These are phyloP conservation scores for Clytia hemisphaerica DNA, from an alignment of 30 jellyfish, hydroid and myxozoan genomes.

Conservation along the genomic window DNA sequence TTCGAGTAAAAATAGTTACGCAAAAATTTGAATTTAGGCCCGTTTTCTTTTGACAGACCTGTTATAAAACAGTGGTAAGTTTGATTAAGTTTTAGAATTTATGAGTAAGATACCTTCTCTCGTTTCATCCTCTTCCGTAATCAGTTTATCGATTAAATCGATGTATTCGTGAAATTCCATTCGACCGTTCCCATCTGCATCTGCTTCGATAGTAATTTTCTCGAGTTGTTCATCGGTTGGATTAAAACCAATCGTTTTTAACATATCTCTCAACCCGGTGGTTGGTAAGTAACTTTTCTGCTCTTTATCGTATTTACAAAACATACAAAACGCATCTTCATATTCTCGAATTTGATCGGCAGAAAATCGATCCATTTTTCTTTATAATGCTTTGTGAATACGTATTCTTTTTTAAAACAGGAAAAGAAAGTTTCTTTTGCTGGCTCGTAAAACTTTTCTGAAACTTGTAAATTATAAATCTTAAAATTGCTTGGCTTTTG, in stretches of 20 bases:
- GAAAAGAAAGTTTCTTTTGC: too few species aligned
- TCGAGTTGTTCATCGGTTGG: constrained; percentile 31
- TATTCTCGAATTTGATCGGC: too few species aligned
- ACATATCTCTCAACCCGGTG: constrained; percentile 9
- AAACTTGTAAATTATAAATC: too few species aligned
- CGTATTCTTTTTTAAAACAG: too few species aligned
- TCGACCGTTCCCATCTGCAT: constrained; percentile 23
- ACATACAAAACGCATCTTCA: not conserved
- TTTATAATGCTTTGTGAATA: too few species aligned
- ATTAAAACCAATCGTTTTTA: constrained; percentile 19
- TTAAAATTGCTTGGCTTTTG: too few species aligned
- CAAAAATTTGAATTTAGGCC: too few species aligned
- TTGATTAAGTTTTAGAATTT: not conserved
- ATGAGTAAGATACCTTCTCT: constrained; percentile 10
- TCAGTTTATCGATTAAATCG: constrained; percentile 7
- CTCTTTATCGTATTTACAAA: not conserved
- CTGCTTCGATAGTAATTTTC: constrained; percentile 16
- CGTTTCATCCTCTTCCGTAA: constrained; percentile 5
- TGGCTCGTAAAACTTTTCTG: too few species aligned
- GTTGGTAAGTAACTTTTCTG: not conserved
- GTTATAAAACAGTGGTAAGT: too few species aligned
- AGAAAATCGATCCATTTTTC: too few species aligned
- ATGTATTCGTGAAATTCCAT: constrained; percentile 26
- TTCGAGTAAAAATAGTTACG: too few species aligned
- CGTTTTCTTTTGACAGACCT: too few species aligned